Base-by-base conservation (phyloP, 1,140 invertebrate genomes). In the Oncopodura yosiiana region DNA sequence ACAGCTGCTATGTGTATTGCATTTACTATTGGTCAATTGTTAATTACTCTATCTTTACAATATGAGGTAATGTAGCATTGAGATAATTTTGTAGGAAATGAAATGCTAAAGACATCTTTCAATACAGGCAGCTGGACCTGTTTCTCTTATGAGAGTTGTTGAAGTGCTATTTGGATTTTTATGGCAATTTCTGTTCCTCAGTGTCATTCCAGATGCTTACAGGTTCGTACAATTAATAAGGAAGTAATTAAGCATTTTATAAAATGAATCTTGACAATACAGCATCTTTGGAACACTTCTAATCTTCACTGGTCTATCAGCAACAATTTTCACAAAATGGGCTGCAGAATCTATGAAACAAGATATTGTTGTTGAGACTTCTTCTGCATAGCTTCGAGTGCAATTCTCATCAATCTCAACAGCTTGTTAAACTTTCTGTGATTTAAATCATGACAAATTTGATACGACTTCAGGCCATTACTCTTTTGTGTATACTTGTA, bases 151-250 rank as follows among this genome's bases (percentile, higher is more conserved):
- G 4, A n/a, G 56, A 37, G 49, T 51, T 1, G 24, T 21, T n/a
- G 51, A 58, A 49, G 45, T 58, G 4, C 3, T 58, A 2, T 58
- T 58, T 43, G 44, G 32, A 1, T 58, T 58, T 27, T n/a, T 58
- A 29, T 58, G 56, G 56, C 56, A 58, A 43, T 58, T 49, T n/a
- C 9, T 58, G 2, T 58, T 58, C 29, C 46, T 58, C 21, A 30
- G 38, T 24, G 56, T 49, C 23, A 30, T 49, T 21, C 56, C 56
- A 4, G 51, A 58, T 53, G 19, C 34, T 11, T 58, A 36, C 36
- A 58, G 56, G 56, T 58, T n/a, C n/a, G n/a, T n/a, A n/a, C n/a
- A n/a, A n/a, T n/a, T n/a, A 49, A 3, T 39, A n/a, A n/a, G n/a
- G n/a, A n/a, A n/a, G n/a, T n/a, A n/a, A n/a, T n/a, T n/a, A n/a